A percentile compares a stretch with the other conserved stretches of the same genome.
Conservation (phyloP, 2,888 invertebrate species). For the Sphecodes monilicornis region DNA sequence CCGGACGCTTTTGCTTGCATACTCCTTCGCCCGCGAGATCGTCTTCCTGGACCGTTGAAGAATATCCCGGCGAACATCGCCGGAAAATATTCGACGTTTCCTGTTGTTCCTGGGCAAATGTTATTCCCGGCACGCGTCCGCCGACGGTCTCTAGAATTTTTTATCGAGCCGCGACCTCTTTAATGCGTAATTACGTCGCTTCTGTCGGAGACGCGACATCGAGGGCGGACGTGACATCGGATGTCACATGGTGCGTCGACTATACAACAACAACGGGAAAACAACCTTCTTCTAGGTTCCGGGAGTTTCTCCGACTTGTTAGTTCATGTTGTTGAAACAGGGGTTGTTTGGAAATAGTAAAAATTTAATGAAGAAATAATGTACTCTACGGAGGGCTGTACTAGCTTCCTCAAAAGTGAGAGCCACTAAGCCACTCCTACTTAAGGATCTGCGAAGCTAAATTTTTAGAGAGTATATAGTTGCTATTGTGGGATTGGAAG, state of each 20-base stretch:
- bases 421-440: too few relatives aligned
- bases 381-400: too few relatives aligned
- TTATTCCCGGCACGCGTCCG: constrained; percentile 10
- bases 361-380: background rate
- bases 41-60: constrained; percentile 2
- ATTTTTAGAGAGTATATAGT: too few relatives aligned
- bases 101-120: background rate
- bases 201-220: background rate
- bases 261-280: background rate
- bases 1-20: background rate
- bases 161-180: background rate
- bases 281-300: background rate
- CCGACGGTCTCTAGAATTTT: background rate
- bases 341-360: background rate
- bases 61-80: background rate
- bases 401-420: too few relatives aligned
- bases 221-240: constrained; percentile 13
- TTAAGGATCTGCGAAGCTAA: too few relatives aligned
- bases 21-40: background rate
- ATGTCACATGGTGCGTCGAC: background rate
- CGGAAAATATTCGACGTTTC: background rate
- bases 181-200: background rate
- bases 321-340: background rate
- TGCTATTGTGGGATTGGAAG: too few relatives aligned
- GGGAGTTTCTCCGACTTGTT: background rate